A percentile compares a stretch with the other conserved stretches of the same genome.
phyloP scores from a whole-genome alignment of 2,113 vertebrate species.

The Pygoscelis antarcticus region DNA sequence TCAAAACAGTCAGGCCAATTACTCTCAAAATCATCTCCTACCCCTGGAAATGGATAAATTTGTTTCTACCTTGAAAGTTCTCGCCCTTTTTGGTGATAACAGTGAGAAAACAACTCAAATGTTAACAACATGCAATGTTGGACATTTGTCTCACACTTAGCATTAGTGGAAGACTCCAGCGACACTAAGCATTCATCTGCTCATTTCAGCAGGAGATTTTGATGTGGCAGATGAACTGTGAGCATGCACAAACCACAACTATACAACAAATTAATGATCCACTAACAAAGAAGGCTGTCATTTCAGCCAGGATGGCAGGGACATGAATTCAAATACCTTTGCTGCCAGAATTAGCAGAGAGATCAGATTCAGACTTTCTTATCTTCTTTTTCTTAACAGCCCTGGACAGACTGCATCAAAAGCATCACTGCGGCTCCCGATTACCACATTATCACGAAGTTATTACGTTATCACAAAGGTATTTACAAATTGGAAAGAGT shows the following conservation, averaged over 20 bases:
- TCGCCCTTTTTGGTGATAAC: neutral
- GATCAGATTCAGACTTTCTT: neutral
- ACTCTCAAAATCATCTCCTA: neutral
- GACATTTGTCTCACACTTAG: neutral
- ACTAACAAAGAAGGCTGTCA: neutral
- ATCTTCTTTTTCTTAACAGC: neutral
- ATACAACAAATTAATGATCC: neutral
- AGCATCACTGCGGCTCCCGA: fast-evolving
- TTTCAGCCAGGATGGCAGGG: neutral
- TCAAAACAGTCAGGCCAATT: neutral
- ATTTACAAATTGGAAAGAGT: neutral
- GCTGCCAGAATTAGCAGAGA: neutral
- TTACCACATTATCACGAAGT: neutral
- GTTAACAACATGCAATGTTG: neutral
- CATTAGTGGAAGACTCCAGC: neutral
- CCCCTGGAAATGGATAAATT: neutral
- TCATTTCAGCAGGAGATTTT: neutral
- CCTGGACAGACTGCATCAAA: neutral
- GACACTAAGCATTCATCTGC: neutral
- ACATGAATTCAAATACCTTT: neutral
- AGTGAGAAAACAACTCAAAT: neutral
- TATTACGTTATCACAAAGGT: neutral
- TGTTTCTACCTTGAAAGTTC: neutral
- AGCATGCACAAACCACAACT: neutral
- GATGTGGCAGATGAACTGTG: neutral